Conservation (phyloP, 2,888 invertebrate species). For the Cephus rjabovi region DNA sequence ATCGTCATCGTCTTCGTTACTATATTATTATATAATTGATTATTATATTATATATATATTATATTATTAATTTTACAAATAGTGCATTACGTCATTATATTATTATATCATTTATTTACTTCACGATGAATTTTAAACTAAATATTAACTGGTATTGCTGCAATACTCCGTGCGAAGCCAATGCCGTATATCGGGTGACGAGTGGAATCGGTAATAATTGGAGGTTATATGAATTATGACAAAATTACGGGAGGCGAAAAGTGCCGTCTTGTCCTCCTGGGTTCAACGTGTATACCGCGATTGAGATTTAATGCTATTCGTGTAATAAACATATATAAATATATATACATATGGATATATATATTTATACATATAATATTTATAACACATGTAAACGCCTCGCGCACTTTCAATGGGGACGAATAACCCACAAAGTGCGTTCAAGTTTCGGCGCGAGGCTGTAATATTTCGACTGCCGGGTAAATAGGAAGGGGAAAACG, state of each 20-base stretch:
- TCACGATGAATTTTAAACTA: not conserved
- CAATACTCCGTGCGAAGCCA: not conserved
- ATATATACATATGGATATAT: slow-evolving; percentile 11
- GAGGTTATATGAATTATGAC: not conserved
- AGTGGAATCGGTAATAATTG: not conserved
- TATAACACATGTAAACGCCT: slow-evolving; percentile 12
- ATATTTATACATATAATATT: slow-evolving; percentile 17
- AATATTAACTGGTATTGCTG: slow-evolving; percentile 20
- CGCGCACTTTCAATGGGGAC: not conserved
- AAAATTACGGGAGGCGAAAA: not conserved
- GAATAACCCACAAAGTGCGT: not conserved
- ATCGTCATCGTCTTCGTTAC: not conserved
- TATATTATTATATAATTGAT: slow-evolving; percentile 25
- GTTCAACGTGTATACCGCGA: not conserved
- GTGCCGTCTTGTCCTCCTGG: not conserved
- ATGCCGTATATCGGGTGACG: not conserved
- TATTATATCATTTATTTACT: slow-evolving; percentile 19
- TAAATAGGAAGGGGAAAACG: not conserved
- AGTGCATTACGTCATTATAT: slow-evolving; percentile 23
- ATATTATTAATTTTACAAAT: slow-evolving; percentile 15
- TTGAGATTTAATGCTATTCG: slow-evolving; percentile 21
- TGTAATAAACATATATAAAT: slow-evolving; percentile 28
- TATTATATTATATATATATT: slow-evolving; percentile 16
- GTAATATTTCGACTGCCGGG: not conserved
- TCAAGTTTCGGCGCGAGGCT: not conserved